A percentile compares a stretch with the other conserved stretches of the same genome.
phyloP scores from a whole-genome alignment of 1,140 invertebrate genomes.

The Cotesia chilonis region DNA sequence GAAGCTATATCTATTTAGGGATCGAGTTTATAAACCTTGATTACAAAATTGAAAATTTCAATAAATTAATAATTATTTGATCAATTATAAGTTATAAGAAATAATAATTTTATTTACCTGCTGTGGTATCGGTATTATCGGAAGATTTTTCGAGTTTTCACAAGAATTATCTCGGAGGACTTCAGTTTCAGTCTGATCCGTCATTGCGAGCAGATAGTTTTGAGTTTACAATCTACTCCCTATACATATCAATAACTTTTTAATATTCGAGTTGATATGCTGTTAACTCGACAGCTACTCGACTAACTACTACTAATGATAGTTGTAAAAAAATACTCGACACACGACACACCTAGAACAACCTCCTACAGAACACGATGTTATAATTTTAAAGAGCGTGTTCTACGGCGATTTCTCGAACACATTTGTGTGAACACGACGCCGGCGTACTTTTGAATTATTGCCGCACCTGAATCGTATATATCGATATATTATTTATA shows the following conservation, averaged over 20 bases:
- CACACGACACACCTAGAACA: conserved; percentile 6
- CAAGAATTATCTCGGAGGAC: not conserved
- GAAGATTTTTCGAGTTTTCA: not conserved
- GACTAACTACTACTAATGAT: not conserved
- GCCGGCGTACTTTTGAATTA: conserved; percentile 1
- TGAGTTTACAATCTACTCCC: not conserved
- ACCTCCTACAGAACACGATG: not conserved
- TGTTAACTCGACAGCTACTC: not conserved
- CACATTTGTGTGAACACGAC: not conserved
- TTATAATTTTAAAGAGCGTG: not conserved
- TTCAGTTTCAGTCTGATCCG: not conserved
- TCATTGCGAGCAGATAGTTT: not conserved
- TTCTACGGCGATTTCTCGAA: not conserved
- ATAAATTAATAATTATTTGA: not conserved
- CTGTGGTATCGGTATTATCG: not conserved
- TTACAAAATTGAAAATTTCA: not conserved
- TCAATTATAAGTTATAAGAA: not conserved
- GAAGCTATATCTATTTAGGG: too few relatives aligned
- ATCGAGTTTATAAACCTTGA: not conserved
- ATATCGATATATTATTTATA: not conserved
- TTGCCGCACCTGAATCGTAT: not conserved
- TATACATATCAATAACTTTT: not conserved
- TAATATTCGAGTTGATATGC: not conserved
- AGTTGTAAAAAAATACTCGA: not conserved
- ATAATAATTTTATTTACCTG: not conserved